These are phyloP conservation scores for Amiota mariae DNA, from an alignment of 2,888 invertebrate species.

Conservation along the genomic window DNA sequence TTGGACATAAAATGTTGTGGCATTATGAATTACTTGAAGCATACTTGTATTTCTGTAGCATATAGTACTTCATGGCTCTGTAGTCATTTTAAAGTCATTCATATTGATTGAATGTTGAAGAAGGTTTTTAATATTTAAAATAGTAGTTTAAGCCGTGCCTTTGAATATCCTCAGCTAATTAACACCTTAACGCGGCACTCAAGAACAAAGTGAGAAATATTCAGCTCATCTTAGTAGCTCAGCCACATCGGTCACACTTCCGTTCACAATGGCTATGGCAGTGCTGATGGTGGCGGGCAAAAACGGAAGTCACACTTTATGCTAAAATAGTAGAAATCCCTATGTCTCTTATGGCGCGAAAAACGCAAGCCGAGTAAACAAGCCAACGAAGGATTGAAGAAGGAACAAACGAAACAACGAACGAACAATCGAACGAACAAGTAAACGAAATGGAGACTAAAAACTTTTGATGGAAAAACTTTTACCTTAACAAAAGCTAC, in stretches of 20 bases:
- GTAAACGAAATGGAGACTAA: conserved; percentile 62
- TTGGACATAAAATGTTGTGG: neutral
- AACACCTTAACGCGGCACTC: conserved; percentile 50
- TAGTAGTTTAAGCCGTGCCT: neutral
- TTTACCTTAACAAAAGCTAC: conserved; percentile 53
- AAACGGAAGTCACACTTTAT: conserved; percentile 63
- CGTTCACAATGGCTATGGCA: conserved; percentile 42
- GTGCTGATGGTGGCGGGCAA: conserved; percentile 44
- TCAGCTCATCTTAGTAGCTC: neutral
- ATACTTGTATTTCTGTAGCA: neutral
- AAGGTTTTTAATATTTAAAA: too few relatives aligned
- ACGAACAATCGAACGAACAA: conserved; percentile 18
- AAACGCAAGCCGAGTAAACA: conserved; percentile 23
- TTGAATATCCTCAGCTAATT: conserved; percentile 52
- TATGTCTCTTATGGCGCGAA: neutral
- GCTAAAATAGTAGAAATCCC: neutral
- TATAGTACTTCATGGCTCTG: neutral
- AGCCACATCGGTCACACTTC: conserved; percentile 58
- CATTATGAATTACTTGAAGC: conserved; percentile 8
- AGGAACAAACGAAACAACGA: too few relatives aligned
- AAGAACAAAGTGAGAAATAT: conserved; percentile 1
- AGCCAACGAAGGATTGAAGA: conserved; percentile 26
- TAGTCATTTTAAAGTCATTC: conserved; percentile 3
- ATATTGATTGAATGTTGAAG: neutral
- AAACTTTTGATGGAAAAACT: conserved; percentile 70